Evolutionary conservation across 2,113 vertebrate genomes (phyloP).

Genomic region (Cromileptes altivelis): DNA sequence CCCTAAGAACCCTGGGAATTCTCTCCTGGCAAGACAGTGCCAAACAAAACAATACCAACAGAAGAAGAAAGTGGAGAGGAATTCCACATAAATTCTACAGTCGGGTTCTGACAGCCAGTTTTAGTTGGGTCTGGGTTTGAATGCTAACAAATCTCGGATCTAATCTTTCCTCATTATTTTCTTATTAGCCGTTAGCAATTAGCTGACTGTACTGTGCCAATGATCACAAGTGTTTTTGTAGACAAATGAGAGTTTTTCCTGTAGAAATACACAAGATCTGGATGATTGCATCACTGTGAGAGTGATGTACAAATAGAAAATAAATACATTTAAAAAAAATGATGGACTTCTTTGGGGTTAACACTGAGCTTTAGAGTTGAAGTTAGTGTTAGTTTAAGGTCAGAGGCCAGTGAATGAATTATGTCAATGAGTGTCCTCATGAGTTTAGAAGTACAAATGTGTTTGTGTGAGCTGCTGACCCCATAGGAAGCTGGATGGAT

Average conservation of each 20-base stretch:
- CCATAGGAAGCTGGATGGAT: constrained; percentile 42
- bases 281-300: neutral
- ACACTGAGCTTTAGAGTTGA: neutral
- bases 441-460: constrained; percentile 1
- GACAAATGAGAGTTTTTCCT: no score
- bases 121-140: no score
- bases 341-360: neutral
- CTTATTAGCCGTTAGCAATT: no score
- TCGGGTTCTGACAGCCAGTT: neutral
- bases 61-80: neutral
- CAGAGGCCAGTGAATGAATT: neutral
- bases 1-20: constrained; percentile 92
- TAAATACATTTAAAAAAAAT: neutral
- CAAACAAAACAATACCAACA: neutral
- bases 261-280: no score
- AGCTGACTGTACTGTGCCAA: neutral
- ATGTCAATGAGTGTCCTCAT: neutral
- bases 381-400: neutral
- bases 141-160: neutral
- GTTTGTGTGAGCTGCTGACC: constrained; percentile 30
- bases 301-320: no score
- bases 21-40: constrained; percentile 85
- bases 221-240: neutral
- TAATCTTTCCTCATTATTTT: neutral
- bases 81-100: neutral